Percentiles rank a stretch among this genome's conserved stretches.
These are phyloP conservation scores for Pteronotus mesoamericanus DNA, from an alignment of 2,797 vertebrate species.

Conservation along the genomic window DNA sequence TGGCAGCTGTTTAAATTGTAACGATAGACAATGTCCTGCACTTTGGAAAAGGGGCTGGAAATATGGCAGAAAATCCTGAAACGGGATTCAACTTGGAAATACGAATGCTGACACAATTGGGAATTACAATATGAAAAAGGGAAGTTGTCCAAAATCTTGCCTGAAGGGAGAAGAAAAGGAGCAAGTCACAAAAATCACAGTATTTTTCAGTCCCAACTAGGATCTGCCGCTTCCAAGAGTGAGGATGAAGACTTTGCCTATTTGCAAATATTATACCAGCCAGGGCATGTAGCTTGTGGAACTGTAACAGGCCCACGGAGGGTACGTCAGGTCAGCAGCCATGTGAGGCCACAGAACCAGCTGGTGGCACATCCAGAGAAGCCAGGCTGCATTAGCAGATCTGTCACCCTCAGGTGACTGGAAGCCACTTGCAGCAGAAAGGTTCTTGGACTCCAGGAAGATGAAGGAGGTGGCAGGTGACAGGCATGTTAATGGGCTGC, in stretches of 20 bases:
- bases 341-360: not conserved
- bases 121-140: slow-evolving; percentile 55
- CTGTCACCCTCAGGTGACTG: not conserved
- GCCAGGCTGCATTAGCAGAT: not conserved
- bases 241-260: not conserved
- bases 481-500: not conserved
- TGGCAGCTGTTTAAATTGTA: slow-evolving; percentile 53
- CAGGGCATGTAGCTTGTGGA: not conserved
- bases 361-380: not conserved
- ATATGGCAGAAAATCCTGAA: slow-evolving; percentile 47
- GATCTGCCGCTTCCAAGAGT: not conserved
- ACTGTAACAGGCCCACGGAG: not conserved
- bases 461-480: slow-evolving; percentile 17
- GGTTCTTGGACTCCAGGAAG: not conserved
- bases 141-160: slow-evolving; percentile 70
- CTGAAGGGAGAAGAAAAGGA: slow-evolving; percentile 34
- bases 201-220: slow-evolving; percentile 10
- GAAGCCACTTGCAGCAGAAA: not conserved
- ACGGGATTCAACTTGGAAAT: slow-evolving; percentile 71
- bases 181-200: slow-evolving; percentile 47
- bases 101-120: slow-evolving; percentile 32
- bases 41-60: slow-evolving; percentile 57
- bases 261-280: not conserved
- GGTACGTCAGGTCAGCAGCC: not conserved
- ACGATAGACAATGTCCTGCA: slow-evolving; percentile 11